Evolutionary conservation across 2,888 invertebrate genomes (phyloP).

Genomic region (Horisme vitalbata): DNA sequence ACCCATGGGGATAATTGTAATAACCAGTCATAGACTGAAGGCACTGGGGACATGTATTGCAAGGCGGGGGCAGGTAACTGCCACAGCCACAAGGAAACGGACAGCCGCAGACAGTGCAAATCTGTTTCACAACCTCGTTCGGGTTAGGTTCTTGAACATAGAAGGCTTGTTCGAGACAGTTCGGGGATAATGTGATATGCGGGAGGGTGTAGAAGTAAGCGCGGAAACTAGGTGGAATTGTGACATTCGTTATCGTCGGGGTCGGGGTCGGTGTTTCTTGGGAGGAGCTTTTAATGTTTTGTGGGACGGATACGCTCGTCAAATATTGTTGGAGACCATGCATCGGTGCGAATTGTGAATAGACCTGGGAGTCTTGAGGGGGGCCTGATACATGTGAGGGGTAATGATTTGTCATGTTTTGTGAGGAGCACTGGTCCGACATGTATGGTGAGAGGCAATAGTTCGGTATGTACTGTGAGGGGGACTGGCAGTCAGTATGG

Average conservation of each 20-base stretch:
- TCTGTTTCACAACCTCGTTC: slow-evolving; percentile 2
- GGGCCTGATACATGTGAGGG: too few species aligned
- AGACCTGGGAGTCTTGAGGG: too few species aligned
- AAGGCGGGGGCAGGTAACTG: slow-evolving; percentile 54
- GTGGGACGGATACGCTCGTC: slow-evolving; percentile 3
- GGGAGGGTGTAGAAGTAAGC: slow-evolving; percentile 14
- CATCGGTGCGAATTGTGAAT: too few species aligned
- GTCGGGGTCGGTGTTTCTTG: slow-evolving; percentile 2
- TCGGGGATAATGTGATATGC: neutral
- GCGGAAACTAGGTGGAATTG: slow-evolving; percentile 9
- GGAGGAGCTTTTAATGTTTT: slow-evolving; percentile 9
- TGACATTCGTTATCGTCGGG: too few species aligned
- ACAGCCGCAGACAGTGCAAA: slow-evolving; percentile 35
- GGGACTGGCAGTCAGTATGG: slow-evolving; percentile 13
- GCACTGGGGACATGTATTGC: slow-evolving; percentile 54
- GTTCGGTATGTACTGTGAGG: neutral
- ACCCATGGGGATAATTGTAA: slow-evolving; percentile 66
- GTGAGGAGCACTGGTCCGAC: too few species aligned
- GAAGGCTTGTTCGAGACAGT: neutral
- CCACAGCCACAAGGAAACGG: slow-evolving; percentile 42
- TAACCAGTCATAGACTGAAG: slow-evolving; percentile 64
- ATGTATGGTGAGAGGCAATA: too few species aligned
- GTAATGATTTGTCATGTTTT: too few species aligned
- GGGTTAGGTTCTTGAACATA: neutral
- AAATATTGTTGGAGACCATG: too few species aligned